Base-by-base conservation (phyloP, 2,888 invertebrate genomes). In the Erebia ligea region DNA sequence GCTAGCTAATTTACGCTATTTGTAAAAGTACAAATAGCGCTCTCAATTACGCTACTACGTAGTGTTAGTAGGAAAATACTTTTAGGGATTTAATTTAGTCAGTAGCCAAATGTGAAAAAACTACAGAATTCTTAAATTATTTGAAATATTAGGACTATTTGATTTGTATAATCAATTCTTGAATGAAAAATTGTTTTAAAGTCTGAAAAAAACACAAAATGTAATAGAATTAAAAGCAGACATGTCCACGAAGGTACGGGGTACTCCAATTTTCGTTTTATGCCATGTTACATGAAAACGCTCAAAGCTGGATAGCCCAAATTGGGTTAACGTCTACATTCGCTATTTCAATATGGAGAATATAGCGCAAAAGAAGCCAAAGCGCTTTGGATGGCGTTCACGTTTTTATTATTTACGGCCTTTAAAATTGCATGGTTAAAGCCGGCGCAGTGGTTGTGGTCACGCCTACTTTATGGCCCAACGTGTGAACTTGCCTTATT, bases 381-480 rank as follows among this genome's bases (percentile, higher is more conserved):
- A 91, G 89, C 88, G 86, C 87, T 90, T 91, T 90, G 91, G 89
- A 90, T 88, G 85, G 87, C 86, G 86, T 89, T 90, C 88, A 87
- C 85, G 86, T 86, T 87, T 91, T 87, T 89, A 92, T 93, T 92
- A 93, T 92, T 93, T 92, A 93, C 86, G 91, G 88, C 89, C 90
- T 90, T 92, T 91, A 91, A 92, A 92, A 92, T 92, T 92, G 91
- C 92, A 90, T 83, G 89, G 88, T 86, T 87, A 89, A 62, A 88
- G 88, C 90, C 86, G 83, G 87, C 85, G 86, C 89, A 86, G 90
- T 87, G 87, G 90, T 86, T 91, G 92, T 81, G 92, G 91, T 89
- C 83, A 87, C 90, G 87, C 90, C 89, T 89, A 86, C 86, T 92
- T 92, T 92, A 92, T 90, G 84, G 85, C 82, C 84, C 1, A 48